Conservation (phyloP, 2,113 vertebrate species). For the Muscicapa adusta region DNA sequence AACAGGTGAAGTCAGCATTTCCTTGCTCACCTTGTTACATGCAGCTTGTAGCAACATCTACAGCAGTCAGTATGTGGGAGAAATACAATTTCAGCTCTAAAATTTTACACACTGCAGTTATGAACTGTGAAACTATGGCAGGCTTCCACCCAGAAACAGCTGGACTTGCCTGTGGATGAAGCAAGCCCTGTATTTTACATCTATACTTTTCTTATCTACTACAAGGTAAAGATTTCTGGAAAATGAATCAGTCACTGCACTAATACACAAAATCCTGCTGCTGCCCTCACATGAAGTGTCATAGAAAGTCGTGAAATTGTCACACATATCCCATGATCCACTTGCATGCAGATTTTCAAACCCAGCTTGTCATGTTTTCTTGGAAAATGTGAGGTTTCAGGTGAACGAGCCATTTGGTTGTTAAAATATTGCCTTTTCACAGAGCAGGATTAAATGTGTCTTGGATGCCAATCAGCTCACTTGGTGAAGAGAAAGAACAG, state of each 20-base stretch:
- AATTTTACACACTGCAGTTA: conserved; percentile 29
- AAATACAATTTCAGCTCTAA: not conserved
- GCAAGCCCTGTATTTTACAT: not conserved
- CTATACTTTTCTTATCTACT: not conserved
- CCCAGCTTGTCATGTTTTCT: not conserved
- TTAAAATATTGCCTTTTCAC: not conserved
- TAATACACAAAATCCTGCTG: not conserved
- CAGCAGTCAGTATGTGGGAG: not conserved
- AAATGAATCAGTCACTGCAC: not conserved
- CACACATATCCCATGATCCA: not conserved
- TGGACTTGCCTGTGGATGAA: not conserved
- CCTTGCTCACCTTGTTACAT: not conserved
- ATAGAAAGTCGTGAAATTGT: not conserved
- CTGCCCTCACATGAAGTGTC: not conserved
- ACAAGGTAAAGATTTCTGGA: not conserved
- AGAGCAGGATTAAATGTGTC: not conserved
- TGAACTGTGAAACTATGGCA: conserved; percentile 16
- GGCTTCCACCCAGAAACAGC: not conserved
- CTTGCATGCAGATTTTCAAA: not conserved
- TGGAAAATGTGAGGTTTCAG: conserved; percentile 36
- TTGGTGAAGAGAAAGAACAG: conserved; percentile 3
- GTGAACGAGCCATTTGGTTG: not conserved
- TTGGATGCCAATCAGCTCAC: not conserved
- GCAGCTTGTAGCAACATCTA: not conserved
- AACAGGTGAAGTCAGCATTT: not conserved